Conservation (phyloP, 2,113 vertebrate genomes). For the Rissa tridactyla region DNA sequence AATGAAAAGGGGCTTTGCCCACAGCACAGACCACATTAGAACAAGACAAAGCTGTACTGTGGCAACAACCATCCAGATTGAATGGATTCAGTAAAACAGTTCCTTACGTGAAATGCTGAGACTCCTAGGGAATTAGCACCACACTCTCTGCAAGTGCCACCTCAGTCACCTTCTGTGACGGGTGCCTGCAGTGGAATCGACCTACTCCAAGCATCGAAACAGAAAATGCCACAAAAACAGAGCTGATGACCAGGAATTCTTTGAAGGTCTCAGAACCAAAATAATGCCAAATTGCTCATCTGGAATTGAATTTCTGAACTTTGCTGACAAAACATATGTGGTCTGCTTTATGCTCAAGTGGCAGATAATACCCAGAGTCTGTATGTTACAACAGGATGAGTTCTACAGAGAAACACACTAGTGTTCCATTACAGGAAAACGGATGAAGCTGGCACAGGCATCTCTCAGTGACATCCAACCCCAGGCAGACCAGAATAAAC, state of each 20-base stretch:
- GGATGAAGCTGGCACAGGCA: background rate
- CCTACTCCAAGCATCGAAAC: background rate
- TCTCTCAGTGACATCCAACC: background rate
- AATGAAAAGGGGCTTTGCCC: background rate
- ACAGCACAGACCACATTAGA: background rate
- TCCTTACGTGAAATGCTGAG: background rate
- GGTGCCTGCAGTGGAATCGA: accelerated
- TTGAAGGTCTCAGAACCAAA: background rate
- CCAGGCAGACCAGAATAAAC: background rate
- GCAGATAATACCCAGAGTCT: background rate
- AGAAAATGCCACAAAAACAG: background rate
- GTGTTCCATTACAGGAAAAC: background rate
- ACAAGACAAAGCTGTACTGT: background rate
- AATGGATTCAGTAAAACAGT: background rate
- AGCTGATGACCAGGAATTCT: background rate
- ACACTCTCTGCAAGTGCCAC: background rate
- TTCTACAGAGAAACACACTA: accelerated
- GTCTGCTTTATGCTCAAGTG: background rate
- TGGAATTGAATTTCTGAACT: background rate
- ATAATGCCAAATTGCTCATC: background rate
- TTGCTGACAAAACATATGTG: accelerated
- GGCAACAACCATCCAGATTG: background rate
- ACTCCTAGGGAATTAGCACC: background rate
- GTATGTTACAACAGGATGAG: background rate
- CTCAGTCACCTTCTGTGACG: background rate